Evolutionary conservation across 2,797 vertebrate genomes (phyloP).

Genomic region (Dicrostonyx torquatus): DNA sequence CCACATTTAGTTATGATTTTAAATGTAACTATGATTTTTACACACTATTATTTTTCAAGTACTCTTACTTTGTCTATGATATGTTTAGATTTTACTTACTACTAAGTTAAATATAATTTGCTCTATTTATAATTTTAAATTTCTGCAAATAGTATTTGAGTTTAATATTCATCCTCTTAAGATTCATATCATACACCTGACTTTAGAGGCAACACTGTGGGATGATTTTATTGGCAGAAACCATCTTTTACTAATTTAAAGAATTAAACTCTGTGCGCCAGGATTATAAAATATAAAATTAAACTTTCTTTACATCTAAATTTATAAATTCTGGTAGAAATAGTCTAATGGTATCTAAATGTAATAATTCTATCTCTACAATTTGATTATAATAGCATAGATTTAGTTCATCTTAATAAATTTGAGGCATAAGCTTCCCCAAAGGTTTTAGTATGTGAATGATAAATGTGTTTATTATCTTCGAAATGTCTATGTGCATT

Average conservation of each 20-base stretch:
- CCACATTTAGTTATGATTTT: background rate
- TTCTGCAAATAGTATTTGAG: background rate
- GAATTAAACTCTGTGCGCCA: background rate
- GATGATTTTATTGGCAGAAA: slow-evolving; percentile 1
- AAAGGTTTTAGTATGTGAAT: slow-evolving; percentile 11
- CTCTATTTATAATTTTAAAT: slow-evolving; percentile 16
- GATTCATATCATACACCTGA: slow-evolving; percentile 1
- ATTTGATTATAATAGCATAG: background rate
- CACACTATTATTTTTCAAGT: background rate
- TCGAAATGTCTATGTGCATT: slow-evolving; percentile 66
- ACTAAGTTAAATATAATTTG: slow-evolving; percentile 19
- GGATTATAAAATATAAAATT: background rate
- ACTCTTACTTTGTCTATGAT: slow-evolving; percentile 49
- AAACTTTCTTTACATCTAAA: background rate
- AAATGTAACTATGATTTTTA: too few species aligned
- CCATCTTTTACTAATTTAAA: slow-evolving; percentile 35
- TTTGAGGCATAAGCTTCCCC: background rate
- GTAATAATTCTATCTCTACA: background rate
- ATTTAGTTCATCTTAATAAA: background rate
- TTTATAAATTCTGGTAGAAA: slow-evolving; percentile 29
- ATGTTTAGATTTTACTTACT: slow-evolving; percentile 54
- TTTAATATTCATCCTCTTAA: slow-evolving; percentile 22
- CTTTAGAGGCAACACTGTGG: background rate
- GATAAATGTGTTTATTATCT: slow-evolving; percentile 69
- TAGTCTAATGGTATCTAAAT: background rate